phyloP scores from a whole-genome alignment of 2,113 vertebrate species.

The Pangasianodon gigas region DNA sequence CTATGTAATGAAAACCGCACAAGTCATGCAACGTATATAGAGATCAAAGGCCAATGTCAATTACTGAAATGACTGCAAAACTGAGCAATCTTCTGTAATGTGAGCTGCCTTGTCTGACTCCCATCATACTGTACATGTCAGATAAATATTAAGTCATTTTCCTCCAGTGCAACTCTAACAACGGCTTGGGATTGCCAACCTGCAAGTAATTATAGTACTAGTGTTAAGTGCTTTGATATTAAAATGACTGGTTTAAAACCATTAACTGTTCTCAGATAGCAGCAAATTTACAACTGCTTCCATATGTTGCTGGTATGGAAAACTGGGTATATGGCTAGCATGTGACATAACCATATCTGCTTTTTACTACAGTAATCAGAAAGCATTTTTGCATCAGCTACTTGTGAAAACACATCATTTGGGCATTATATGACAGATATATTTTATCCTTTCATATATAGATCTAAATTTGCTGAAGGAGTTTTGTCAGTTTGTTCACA shows the following conservation, averaged over 20 bases:
- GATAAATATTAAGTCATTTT: slow-evolving; percentile 77
- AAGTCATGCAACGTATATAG: slow-evolving; percentile 74
- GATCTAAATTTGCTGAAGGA: background rate
- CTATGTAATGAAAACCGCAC: slow-evolving; percentile 77
- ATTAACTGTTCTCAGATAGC: slow-evolving; percentile 72
- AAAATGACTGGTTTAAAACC: slow-evolving; percentile 76
- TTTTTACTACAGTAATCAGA: slow-evolving; percentile 39
- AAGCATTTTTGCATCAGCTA: slow-evolving; percentile 14
- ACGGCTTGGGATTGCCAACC: slow-evolving; percentile 65
- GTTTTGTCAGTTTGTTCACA: background rate
- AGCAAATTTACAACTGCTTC: slow-evolving; percentile 70
- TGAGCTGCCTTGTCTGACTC: slow-evolving; percentile 71
- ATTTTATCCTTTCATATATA: too few relatives aligned
- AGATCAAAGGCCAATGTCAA: slow-evolving; percentile 77
- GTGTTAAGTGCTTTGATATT: slow-evolving; percentile 81
- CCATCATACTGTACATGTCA: slow-evolving; percentile 75
- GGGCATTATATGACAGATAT: background rate
- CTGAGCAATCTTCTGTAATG: slow-evolving; percentile 77
- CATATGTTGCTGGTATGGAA: slow-evolving; percentile 67
- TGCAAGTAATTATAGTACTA: slow-evolving; percentile 78
- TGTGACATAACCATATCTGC: slow-evolving; percentile 38
- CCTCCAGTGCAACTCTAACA: slow-evolving; percentile 72
- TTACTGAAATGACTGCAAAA: slow-evolving; percentile 75
- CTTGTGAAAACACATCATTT: background rate
- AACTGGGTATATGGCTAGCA: slow-evolving; percentile 12